These are phyloP conservation scores for Melanogrammus aeglefinus DNA, from an alignment of 2,797 vertebrate species.

Conservation along the genomic window DNA sequence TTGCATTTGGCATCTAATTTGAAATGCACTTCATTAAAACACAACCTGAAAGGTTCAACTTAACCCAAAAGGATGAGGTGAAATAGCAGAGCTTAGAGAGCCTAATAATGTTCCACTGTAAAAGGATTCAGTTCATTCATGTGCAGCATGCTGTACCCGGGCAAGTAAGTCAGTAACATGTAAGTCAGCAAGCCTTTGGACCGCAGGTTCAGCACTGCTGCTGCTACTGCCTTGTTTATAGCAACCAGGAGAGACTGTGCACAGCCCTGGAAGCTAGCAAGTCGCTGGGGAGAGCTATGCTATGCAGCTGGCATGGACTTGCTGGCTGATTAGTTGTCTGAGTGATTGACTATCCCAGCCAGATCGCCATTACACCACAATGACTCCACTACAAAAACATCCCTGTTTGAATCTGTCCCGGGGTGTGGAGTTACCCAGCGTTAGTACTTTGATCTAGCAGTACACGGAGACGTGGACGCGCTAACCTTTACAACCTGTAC, in stretches of 20 bases:
- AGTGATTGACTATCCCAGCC: conserved; percentile 47
- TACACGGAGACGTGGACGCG: neutral
- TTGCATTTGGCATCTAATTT: neutral
- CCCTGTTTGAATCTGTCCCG: conserved; percentile 38
- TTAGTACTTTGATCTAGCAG: conserved; percentile 8
- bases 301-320: conserved; percentile 34
- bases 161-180: no score
- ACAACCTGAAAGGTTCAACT: neutral
- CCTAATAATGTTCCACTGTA: neutral
- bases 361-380: conserved; percentile 50
- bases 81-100: neutral
- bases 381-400: conserved; percentile 62
- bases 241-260: conserved; percentile 40
- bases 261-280: conserved; percentile 35
- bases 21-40: neutral
- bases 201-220: neutral
- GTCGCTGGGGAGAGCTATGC: conserved; percentile 42
- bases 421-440: conserved; percentile 49
- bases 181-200: conserved; percentile 10
- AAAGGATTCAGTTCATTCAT: conserved; percentile 23
- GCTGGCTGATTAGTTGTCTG: conserved; percentile 34
- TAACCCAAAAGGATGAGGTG: neutral
- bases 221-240: conserved; percentile 49
- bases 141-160: conserved; percentile 32
- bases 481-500: neutral